These are phyloP conservation scores for Lindbergichthys nudifrons DNA, from an alignment of 2,797 vertebrate genomes.

Conservation along the genomic window DNA sequence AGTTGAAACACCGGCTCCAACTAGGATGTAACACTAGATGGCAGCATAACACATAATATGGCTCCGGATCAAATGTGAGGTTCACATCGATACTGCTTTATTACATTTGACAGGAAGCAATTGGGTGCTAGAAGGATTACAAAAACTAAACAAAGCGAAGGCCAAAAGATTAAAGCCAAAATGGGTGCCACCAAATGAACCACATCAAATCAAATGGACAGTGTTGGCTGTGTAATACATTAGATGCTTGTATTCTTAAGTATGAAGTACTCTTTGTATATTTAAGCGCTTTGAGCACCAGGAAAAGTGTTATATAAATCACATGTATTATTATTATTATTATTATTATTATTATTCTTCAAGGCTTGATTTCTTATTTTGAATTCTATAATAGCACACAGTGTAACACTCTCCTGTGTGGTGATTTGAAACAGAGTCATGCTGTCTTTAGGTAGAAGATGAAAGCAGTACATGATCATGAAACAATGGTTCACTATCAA, in stretches of 20 bases:
- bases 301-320: too few species aligned
- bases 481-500: neutral
- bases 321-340: too few species aligned
- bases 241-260: neutral
- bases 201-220: constrained; percentile 4
- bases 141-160: constrained; percentile 1
- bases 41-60: constrained; percentile 44
- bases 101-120: constrained; percentile 46
- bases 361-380: neutral
- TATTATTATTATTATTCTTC: too few species aligned
- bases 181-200: neutral
- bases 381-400: neutral
- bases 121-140: constrained; percentile 36
- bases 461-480: neutral
- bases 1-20: neutral
- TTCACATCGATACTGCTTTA: constrained; percentile 28
- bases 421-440: constrained; percentile 1
- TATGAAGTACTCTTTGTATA: too few species aligned
- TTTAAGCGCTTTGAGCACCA: too few species aligned
- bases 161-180: neutral
- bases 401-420: neutral
- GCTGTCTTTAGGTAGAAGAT: neutral
- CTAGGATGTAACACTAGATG: constrained; percentile 68
- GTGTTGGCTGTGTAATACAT: neutral
- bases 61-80: neutral